Evolutionary conservation across 1,140 invertebrate genomes (phyloP).

Genomic region (Drosophila kurseongensis): DNA sequence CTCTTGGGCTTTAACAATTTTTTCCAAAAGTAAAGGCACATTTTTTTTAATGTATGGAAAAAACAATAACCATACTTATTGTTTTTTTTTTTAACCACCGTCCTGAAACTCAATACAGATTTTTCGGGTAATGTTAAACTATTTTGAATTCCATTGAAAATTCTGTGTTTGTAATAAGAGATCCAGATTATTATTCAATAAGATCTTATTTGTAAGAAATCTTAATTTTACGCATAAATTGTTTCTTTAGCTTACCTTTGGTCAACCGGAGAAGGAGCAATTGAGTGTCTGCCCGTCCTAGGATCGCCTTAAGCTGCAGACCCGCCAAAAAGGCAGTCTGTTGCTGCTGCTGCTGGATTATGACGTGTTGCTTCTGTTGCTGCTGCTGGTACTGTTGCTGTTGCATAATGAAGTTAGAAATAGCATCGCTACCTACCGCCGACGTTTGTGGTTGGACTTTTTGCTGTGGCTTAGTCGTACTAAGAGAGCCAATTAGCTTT

Average conservation of each 20-base stretch:
- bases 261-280: slow-evolving; percentile 71
- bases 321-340: slow-evolving; percentile 77
- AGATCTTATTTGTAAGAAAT: too few relatives aligned
- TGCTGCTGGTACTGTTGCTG: slow-evolving; percentile 78
- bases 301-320: slow-evolving; percentile 75
- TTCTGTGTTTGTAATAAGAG: too few relatives aligned
- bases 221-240: too few relatives aligned
- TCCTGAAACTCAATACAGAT: too few relatives aligned
- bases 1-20: too few relatives aligned
- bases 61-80: too few relatives aligned
- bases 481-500: slow-evolving; percentile 72
- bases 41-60: too few relatives aligned
- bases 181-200: neutral
- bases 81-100: too few relatives aligned
- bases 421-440: slow-evolving; percentile 57
- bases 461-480: slow-evolving; percentile 40
- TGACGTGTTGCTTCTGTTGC: slow-evolving; percentile 72
- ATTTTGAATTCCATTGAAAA: too few relatives aligned
- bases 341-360: slow-evolving; percentile 76
- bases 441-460: slow-evolving; percentile 21
- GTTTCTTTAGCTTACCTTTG: slow-evolving; percentile 51
- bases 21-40: too few relatives aligned
- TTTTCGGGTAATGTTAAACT: too few relatives aligned
- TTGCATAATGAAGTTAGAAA: slow-evolving; percentile 76
- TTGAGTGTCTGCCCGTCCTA: slow-evolving; percentile 75